These are phyloP conservation scores for Caenorhabditis sulstoni DNA, from an alignment of 2,888 invertebrate species.

Conservation along the genomic window DNA sequence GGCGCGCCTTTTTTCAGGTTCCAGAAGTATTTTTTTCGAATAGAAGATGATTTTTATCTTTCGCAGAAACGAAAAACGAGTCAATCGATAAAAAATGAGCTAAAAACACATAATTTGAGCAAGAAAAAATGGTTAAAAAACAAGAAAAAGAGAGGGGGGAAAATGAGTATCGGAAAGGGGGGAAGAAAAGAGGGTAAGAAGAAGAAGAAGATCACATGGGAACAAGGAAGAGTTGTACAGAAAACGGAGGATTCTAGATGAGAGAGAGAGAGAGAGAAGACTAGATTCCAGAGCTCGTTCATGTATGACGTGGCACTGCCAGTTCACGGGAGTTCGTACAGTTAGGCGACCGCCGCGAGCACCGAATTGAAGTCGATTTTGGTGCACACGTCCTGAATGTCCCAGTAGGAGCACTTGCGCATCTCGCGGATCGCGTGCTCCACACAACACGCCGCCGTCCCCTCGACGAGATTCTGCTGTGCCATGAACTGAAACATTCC, in stretches of 20 bases:
- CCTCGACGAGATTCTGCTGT: slow-evolving; percentile 59
- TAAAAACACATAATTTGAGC: slow-evolving; percentile 1
- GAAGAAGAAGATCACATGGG: slow-evolving; percentile 16
- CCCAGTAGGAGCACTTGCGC: slow-evolving; percentile 68
- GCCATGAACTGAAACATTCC: slow-evolving; percentile 67
- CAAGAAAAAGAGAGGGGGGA: not conserved
- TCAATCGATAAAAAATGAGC: not conserved
- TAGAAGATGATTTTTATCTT: no score
- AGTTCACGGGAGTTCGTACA: not conserved
- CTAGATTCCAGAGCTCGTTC: not conserved
- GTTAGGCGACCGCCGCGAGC: slow-evolving; percentile 49
- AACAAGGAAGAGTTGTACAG: not conserved
- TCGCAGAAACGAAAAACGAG: no score
- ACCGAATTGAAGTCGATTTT: slow-evolving; percentile 58
- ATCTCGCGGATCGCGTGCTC: slow-evolving; percentile 64
- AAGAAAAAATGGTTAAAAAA: not conserved
- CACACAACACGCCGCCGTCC: slow-evolving; percentile 67
- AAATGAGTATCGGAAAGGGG: not conserved
- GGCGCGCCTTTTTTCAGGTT: no score
- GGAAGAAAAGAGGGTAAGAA: not conserved
- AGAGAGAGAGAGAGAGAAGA: not conserved
- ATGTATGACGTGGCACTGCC: not conserved
- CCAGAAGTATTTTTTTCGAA: no score
- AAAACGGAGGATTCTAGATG: slow-evolving; percentile 2
- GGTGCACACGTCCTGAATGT: slow-evolving; percentile 63